A percentile compares a stretch with the other conserved stretches of the same genome.
phyloP scores from a whole-genome alignment of 1,140 invertebrate species.

The Himalopsyche phryganea region DNA sequence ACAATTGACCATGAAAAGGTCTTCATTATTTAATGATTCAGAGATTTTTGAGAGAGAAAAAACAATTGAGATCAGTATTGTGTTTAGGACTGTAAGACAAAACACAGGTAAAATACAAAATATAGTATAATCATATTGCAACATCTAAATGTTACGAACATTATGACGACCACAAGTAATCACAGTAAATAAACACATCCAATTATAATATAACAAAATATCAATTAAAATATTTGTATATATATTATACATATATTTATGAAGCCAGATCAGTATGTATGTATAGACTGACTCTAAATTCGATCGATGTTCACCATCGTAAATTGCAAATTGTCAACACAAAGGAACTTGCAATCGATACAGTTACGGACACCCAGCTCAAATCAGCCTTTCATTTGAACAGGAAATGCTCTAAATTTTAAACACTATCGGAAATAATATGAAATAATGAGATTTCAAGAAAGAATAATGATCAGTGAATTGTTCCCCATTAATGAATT shows the following conservation, averaged over 20 bases:
- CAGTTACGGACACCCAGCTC: constrained; percentile 47
- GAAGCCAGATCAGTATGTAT: constrained; percentile 26
- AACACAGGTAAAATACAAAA: constrained; percentile 31
- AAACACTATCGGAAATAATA: constrained; percentile 8
- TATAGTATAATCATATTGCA: constrained; percentile 33
- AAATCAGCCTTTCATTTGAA: constrained; percentile 42
- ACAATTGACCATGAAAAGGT: too few relatives aligned
- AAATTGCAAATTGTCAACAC: constrained; percentile 10
- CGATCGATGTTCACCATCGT: constrained; percentile 18
- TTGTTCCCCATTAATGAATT: too few relatives aligned
- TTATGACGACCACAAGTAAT: constrained; percentile 35
- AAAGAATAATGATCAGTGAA: too few relatives aligned
- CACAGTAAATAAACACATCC: constrained; percentile 35
- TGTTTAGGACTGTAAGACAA: constrained; percentile 30
- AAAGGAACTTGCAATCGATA: constrained; percentile 10
- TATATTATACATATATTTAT: constrained; percentile 10
- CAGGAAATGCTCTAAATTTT: constrained; percentile 10
- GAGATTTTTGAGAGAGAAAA: too few relatives aligned
- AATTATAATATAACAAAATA: constrained; percentile 19
- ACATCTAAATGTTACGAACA: constrained; percentile 35
- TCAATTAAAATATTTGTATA: constrained; percentile 10
- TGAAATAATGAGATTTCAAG: constrained; percentile 1
- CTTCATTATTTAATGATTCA: too few relatives aligned
- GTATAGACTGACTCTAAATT: constrained; percentile 19
- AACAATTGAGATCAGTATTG: constrained; percentile 17